phyloP scores from a whole-genome alignment of 2,888 invertebrate genomes.

The Hyposoter didymator region DNA sequence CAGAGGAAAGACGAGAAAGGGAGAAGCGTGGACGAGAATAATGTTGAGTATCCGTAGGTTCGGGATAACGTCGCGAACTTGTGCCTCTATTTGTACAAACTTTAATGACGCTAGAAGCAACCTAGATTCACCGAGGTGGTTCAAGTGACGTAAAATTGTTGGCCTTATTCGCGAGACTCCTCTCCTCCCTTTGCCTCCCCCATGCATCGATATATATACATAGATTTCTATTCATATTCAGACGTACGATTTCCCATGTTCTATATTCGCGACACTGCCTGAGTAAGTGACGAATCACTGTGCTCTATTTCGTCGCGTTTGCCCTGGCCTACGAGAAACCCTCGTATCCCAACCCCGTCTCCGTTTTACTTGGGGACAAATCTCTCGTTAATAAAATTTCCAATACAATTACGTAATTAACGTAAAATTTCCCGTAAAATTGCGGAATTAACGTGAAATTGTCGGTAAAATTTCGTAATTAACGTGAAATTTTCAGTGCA shows the following conservation, averaged over 20 bases:
- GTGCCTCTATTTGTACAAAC: constrained; percentile 56
- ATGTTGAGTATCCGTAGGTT: constrained; percentile 24
- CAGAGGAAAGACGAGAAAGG: neutral
- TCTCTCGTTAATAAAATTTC: neutral
- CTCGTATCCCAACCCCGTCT: neutral
- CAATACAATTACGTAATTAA: neutral
- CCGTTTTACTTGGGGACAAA: neutral
- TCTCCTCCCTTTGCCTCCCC: constrained; percentile 4
- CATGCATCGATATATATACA: constrained; percentile 9
- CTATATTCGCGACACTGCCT: constrained; percentile 50
- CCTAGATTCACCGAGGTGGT: constrained; percentile 64
- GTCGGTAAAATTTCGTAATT: too few relatives aligned
- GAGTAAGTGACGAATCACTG: constrained; percentile 30
- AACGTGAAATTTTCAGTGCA: too few relatives aligned
- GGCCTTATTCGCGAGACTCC: constrained; percentile 63
- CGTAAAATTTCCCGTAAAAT: neutral
- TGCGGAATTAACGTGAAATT: too few relatives aligned
- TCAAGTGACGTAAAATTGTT: constrained; percentile 65
- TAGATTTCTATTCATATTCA: constrained; percentile 1
- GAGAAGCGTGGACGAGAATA: neutral
- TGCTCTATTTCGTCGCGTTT: constrained; percentile 57
- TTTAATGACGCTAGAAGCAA: constrained; percentile 70
- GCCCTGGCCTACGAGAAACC: neutral
- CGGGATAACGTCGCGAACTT: constrained; percentile 22
- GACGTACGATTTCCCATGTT: constrained; percentile 26